Conservation (phyloP, 2,113 vertebrate species). For the Butorides virescens region DNA sequence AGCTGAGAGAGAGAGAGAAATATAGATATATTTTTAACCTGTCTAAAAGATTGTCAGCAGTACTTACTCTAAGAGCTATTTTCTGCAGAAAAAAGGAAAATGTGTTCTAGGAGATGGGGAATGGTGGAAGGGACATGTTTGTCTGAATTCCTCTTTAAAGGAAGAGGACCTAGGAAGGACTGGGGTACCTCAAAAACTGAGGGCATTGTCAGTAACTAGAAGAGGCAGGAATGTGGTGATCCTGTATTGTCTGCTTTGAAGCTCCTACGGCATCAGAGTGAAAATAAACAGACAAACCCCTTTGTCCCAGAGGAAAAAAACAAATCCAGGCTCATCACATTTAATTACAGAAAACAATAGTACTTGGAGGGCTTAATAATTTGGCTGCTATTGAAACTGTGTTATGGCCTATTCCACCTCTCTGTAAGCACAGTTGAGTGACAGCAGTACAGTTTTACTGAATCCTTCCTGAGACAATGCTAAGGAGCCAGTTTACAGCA, state of each 20-base stretch:
- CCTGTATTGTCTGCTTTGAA: background rate
- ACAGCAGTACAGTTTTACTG: background rate
- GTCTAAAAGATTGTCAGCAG: background rate
- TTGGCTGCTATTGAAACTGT: background rate
- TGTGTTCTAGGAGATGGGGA: background rate
- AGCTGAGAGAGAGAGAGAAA: background rate
- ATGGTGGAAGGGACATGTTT: background rate
- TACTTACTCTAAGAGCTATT: background rate
- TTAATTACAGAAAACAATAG: background rate
- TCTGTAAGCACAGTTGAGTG: background rate
- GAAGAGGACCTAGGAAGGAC: background rate
- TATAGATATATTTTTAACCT: background rate
- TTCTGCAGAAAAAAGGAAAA: background rate
- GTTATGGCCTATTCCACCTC: background rate
- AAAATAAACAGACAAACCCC: background rate
- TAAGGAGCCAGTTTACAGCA: background rate
- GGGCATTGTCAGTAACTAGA: background rate
- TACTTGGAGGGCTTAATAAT: background rate
- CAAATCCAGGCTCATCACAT: background rate
- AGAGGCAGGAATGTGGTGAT: background rate
- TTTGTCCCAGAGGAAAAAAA: background rate
- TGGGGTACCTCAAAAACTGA: background rate
- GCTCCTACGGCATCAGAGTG: background rate
- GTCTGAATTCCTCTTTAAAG: background rate
- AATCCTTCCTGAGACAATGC: background rate